Evolutionary conservation across 2,888 invertebrate species (phyloP).

Genomic region (Dicroscelio sp.): DNA sequence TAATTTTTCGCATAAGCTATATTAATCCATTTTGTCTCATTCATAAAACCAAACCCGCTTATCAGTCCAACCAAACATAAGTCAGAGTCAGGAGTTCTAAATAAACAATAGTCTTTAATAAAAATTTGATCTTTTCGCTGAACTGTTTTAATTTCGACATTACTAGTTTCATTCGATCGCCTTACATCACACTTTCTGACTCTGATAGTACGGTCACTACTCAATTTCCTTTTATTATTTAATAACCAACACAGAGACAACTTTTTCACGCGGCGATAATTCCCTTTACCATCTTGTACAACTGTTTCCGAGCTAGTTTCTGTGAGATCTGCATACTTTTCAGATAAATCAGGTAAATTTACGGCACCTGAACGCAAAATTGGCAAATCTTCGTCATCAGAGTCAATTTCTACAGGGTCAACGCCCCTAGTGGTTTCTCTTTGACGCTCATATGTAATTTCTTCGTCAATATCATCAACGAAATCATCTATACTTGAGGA

Average conservation of each 20-base stretch:
- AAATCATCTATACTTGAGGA: not conserved
- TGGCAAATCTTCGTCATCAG: constrained; percentile 33
- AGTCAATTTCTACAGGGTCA: not conserved
- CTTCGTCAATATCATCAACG: constrained; percentile 37
- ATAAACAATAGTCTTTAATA: constrained; percentile 3
- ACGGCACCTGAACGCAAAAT: not conserved
- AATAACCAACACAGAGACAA: constrained; percentile 15
- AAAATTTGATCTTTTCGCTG: not conserved
- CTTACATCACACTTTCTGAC: not conserved
- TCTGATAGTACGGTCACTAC: constrained; percentile 17
- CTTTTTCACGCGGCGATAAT: not conserved
- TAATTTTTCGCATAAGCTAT: not conserved
- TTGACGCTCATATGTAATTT: constrained; percentile 12
- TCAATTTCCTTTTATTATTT: not conserved
- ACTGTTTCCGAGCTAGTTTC: constrained; percentile 3
- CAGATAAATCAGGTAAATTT: not conserved
- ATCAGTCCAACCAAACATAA: constrained; percentile 2
- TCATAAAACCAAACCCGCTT: constrained; percentile 24
- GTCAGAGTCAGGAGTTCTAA: not conserved
- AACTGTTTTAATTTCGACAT: not conserved
- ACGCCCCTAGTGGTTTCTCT: not conserved
- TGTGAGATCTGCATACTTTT: not conserved
- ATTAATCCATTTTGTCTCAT: not conserved
- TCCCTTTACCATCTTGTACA: not conserved
- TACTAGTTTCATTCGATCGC: no score